A percentile compares a stretch with the other conserved stretches of the same genome.
Evolutionary conservation across 2,113 vertebrate species (phyloP).

Genomic region (Triplophysa rosa): DNA sequence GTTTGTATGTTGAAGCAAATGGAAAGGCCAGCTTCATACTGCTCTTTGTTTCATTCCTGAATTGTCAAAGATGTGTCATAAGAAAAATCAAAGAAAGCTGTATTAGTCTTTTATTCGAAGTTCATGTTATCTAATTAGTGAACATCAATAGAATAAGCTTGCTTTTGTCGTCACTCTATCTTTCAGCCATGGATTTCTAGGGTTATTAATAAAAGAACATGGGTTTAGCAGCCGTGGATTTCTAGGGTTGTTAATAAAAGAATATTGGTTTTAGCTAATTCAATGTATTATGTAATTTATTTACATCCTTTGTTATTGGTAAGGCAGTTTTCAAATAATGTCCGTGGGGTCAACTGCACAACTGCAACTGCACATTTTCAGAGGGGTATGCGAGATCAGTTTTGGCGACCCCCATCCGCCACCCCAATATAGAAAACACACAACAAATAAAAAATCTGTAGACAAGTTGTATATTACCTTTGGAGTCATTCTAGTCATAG

Average conservation of each 20-base stretch:
- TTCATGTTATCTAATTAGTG: conserved; percentile 20
- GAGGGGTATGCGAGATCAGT: no score
- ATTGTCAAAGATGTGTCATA: not conserved
- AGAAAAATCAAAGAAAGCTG: not conserved
- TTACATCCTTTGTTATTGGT: not conserved
- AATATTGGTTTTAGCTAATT: not conserved
- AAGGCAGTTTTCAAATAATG: not conserved
- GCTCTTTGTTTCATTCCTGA: conserved; percentile 3
- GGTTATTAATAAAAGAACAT: not conserved
- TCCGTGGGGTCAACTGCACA: no score
- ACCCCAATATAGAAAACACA: no score
- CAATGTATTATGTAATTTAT: not conserved
- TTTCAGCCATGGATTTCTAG: not conserved
- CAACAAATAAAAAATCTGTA: no score
- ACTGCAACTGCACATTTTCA: no score
- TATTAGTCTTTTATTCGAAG: conserved; percentile 6
- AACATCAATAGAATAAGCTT: not conserved
- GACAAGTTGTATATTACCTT: no score
- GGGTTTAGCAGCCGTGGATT: not conserved
- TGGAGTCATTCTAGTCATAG: no score
- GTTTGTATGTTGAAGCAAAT: not conserved
- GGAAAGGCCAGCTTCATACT: not conserved
- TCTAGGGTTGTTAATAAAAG: not conserved
- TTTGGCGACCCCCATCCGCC: no score
- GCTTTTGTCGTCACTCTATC: not conserved